A percentile compares a stretch with the other conserved stretches of the same genome.
Conservation (phyloP, 2,888 invertebrate genomes). For the Tillus elongatus region DNA sequence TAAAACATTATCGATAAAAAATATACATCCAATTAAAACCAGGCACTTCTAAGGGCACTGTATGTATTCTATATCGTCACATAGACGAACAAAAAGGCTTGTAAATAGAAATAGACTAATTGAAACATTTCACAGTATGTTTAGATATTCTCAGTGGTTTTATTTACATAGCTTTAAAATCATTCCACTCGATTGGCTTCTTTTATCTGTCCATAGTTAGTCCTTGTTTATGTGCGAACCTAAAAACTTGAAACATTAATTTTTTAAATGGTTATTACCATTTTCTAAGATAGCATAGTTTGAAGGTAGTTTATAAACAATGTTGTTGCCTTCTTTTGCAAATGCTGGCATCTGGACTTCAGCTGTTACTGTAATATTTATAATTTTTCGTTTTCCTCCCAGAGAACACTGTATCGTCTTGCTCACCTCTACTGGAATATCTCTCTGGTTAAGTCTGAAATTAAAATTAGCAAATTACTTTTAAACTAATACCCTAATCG, state of each 20-base stretch:
- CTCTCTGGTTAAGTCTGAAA: slow-evolving; percentile 57
- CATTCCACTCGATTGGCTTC: no score
- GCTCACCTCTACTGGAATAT: slow-evolving; percentile 64
- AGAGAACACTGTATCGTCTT: slow-evolving; percentile 73
- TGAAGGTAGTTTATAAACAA: slow-evolving; percentile 47
- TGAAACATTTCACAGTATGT: no score
- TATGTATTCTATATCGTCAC: no score
- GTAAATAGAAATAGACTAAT: no score
- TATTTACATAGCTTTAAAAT: no score
- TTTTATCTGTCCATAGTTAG: background rate
- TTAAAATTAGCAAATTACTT: slow-evolving; percentile 24
- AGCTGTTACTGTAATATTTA: slow-evolving; percentile 51
- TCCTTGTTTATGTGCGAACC: background rate
- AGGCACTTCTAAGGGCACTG: no score
- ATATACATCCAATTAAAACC: no score
- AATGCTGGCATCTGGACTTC: slow-evolving; percentile 46
- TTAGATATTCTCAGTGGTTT: no score
- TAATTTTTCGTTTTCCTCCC: slow-evolving; percentile 63
- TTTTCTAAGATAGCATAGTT: slow-evolving; percentile 43
- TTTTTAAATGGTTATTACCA: slow-evolving; percentile 37
- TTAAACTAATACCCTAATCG: slow-evolving; percentile 12
- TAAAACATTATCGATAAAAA: no score
- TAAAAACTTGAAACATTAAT: slow-evolving; percentile 13
- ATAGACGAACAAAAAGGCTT: no score
- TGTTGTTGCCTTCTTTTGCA: slow-evolving; percentile 47